These are phyloP conservation scores for Luscinia luscinia DNA, from an alignment of 2,797 vertebrate genomes.

Conservation along the genomic window DNA sequence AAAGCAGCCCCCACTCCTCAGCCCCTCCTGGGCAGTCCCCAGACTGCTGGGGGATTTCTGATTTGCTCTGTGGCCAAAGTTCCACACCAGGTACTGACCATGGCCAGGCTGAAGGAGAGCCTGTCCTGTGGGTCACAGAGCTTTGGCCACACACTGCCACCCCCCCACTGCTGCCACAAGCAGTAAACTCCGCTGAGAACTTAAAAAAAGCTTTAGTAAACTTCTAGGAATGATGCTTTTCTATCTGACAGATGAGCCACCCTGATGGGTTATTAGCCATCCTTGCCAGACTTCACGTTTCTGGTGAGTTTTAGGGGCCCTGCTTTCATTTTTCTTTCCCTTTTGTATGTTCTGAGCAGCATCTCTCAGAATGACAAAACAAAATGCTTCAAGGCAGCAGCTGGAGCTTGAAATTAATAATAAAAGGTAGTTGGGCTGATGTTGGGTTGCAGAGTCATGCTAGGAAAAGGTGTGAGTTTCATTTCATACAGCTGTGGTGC, in stretches of 20 bases:
- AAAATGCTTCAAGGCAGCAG: constrained; percentile 68
- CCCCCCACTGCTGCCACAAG: not conserved
- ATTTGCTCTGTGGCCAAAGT: not conserved
- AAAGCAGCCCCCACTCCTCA: not conserved
- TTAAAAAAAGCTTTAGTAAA: constrained; percentile 35
- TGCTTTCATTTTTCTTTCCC: constrained; percentile 67
- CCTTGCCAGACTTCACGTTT: constrained; percentile 17
- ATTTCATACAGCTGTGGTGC: not conserved
- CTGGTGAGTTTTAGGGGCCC: constrained; percentile 33
- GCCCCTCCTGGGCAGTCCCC: not conserved
- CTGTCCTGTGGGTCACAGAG: not conserved
- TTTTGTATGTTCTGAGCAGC: constrained; percentile 50
- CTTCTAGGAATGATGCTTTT: constrained; percentile 46
- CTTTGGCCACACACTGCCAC: not conserved
- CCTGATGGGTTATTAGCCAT: constrained; percentile 62
- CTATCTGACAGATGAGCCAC: constrained; percentile 39
- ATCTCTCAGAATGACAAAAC: constrained; percentile 44
- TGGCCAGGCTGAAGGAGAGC: not conserved
- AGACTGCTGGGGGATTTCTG: not conserved
- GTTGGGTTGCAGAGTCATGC: not conserved
- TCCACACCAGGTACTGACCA: accelerated
- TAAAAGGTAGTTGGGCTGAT: constrained; percentile 50
- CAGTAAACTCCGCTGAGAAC: not conserved
- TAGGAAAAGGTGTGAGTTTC: constrained; percentile 5
- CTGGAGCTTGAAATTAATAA: constrained; percentile 75